Conservation (phyloP, 2,888 invertebrate species). For the Meloe dianella region DNA sequence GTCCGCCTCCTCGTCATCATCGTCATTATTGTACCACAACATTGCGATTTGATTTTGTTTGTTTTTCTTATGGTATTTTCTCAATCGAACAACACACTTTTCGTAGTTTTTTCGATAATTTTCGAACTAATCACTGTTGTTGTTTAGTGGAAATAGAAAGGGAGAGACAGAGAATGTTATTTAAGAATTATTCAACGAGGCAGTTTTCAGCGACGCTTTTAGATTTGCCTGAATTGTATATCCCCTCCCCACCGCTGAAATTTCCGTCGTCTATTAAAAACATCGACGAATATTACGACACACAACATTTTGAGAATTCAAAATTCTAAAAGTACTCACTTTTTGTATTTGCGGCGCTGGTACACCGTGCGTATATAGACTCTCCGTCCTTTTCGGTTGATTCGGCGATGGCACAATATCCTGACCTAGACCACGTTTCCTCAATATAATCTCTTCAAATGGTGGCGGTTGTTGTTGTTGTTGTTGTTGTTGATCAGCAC, state of each 20-base stretch:
- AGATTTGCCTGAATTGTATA: slow-evolving; percentile 35
- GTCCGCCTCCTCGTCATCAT: slow-evolving; percentile 84
- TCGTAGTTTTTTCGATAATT: not conserved
- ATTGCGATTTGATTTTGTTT: slow-evolving; percentile 54
- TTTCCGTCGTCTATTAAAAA: not conserved
- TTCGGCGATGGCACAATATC: slow-evolving; percentile 87
- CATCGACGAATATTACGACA: slow-evolving; percentile 1
- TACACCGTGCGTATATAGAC: slow-evolving; percentile 75
- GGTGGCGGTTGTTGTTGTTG: slow-evolving; percentile 63
- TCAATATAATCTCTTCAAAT: slow-evolving; percentile 82
- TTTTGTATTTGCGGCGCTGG: slow-evolving; percentile 53
- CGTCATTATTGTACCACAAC: slow-evolving; percentile 72
- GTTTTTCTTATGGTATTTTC: too few relatives aligned
- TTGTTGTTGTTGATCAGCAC: slow-evolving; percentile 38
- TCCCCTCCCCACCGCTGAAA: slow-evolving; percentile 26
- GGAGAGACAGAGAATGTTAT: not conserved
- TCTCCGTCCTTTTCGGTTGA: slow-evolving; percentile 91
- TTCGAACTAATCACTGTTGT: not conserved
- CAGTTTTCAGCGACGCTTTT: slow-evolving; percentile 46
- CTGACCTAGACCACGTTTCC: slow-evolving; percentile 83
- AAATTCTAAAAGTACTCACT: slow-evolving; percentile 39
- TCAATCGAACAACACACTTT: not conserved
- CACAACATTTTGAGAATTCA: not conserved
- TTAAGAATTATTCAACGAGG: slow-evolving; percentile 32
- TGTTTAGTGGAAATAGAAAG: not conserved